phyloP scores from a whole-genome alignment of 1,140 invertebrate genomes.

The Lordiphosa clarofinis region DNA sequence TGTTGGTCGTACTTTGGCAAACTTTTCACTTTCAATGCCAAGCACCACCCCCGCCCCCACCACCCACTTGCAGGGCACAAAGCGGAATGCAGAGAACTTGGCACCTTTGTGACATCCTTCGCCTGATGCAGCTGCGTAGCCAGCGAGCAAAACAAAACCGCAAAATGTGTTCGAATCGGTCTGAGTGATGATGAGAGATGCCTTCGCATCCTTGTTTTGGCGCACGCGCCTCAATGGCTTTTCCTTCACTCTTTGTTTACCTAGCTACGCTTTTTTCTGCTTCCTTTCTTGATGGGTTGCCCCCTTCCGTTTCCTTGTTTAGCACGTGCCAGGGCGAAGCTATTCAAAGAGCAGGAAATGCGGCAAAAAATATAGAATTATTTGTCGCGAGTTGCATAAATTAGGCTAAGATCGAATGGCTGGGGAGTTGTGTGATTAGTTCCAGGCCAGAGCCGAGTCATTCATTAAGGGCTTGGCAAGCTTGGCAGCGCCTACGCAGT shows the following conservation, averaged over 20 bases:
- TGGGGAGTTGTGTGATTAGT: slow-evolving; percentile 52
- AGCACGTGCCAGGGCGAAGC: slow-evolving; percentile 38
- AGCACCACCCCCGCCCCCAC: slow-evolving; percentile 2
- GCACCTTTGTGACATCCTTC: slow-evolving; percentile 52
- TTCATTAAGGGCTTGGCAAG: slow-evolving; percentile 61
- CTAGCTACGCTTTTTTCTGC: slow-evolving; percentile 12
- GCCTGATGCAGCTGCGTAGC: slow-evolving; percentile 40
- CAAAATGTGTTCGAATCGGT: slow-evolving; percentile 48
- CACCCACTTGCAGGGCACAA: not conserved
- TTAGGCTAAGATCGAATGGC: slow-evolving; percentile 44
- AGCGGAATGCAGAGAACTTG: slow-evolving; percentile 43
- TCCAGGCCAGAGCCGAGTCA: slow-evolving; percentile 42
- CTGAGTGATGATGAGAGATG: slow-evolving; percentile 39
- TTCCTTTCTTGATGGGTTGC: slow-evolving; percentile 1
- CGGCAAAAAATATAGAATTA: slow-evolving; percentile 24
- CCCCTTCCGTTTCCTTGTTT: slow-evolving; percentile 1
- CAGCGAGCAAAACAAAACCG: slow-evolving; percentile 69
- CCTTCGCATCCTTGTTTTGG: slow-evolving; percentile 11
- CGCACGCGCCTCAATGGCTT: slow-evolving; percentile 43
- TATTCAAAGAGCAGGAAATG: slow-evolving; percentile 28
- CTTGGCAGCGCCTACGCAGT: slow-evolving; percentile 67
- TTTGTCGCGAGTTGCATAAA: slow-evolving; percentile 52
- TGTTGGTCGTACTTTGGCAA: slow-evolving; percentile 65
- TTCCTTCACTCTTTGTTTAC: slow-evolving; percentile 20
- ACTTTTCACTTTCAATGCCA: slow-evolving; percentile 76